A percentile compares a stretch with the other conserved stretches of the same genome.
Evolutionary conservation across 2,797 vertebrate genomes (phyloP).

Genomic region (Setipinna tenuifilis): DNA sequence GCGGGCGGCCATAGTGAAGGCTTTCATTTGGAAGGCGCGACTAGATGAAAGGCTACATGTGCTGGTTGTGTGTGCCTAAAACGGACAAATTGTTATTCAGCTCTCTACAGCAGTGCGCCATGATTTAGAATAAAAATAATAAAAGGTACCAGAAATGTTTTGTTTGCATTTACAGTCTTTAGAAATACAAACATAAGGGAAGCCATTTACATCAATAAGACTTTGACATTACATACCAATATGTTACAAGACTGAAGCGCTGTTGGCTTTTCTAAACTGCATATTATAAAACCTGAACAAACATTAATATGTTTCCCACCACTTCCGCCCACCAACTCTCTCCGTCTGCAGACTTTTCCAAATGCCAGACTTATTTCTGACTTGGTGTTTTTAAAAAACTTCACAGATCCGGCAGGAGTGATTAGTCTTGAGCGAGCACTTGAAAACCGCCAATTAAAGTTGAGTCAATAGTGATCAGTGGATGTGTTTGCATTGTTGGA

Average conservation of each 20-base stretch:
- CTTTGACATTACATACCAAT: slow-evolving; percentile 10
- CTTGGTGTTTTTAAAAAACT: neutral
- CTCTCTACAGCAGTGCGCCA: neutral
- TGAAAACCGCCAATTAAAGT: slow-evolving; percentile 42
- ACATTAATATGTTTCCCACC: slow-evolving; percentile 1
- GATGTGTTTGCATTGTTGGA: slow-evolving; percentile 55
- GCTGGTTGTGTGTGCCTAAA: neutral
- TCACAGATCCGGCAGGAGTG: slow-evolving; percentile 37
- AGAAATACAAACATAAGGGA: neutral
- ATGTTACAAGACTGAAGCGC: neutral
- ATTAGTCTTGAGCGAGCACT: slow-evolving; percentile 52
- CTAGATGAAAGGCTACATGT: neutral
- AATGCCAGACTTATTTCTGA: slow-evolving; percentile 12
- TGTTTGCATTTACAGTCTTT: neutral
- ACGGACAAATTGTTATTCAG: neutral
- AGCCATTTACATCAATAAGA: slow-evolving; percentile 14
- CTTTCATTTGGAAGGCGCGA: neutral
- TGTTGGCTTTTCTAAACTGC: slow-evolving; percentile 24
- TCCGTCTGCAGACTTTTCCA: neutral
- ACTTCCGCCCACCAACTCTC: neutral
- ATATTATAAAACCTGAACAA: slow-evolving; percentile 22
- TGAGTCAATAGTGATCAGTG: slow-evolving; percentile 51
- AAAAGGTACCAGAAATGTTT: neutral
- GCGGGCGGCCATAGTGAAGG: neutral
- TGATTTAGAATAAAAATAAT: neutral